A percentile compares a stretch with the other conserved stretches of the same genome.
phyloP scores from a whole-genome alignment of 2,113 vertebrate species.

The Cynoglossus semilaevis region DNA sequence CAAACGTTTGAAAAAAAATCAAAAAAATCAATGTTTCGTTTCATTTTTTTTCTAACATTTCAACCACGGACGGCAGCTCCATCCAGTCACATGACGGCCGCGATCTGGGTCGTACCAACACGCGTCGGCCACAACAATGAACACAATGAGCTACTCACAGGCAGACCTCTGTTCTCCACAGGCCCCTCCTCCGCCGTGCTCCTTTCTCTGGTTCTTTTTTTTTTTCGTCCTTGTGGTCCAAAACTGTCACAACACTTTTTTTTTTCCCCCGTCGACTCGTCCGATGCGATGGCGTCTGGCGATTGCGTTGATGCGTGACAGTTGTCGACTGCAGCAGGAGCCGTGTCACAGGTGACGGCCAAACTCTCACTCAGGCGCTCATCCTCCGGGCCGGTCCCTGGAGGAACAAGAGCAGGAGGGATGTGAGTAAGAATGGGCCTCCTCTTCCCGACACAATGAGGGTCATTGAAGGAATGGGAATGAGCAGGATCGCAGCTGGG shows the following conservation, averaged over 20 bases:
- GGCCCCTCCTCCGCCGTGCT: conserved; percentile 39
- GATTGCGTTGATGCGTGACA: conserved; percentile 13
- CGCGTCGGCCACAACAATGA: too few species aligned
- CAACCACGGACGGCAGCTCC: too few species aligned
- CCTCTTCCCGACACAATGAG: conserved; percentile 65
- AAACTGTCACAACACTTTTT: conserved; percentile 44
- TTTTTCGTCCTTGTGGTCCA: conserved; percentile 19
- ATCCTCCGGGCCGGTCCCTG: conserved; percentile 63
- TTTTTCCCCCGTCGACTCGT: conserved; percentile 22
- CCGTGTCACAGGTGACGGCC: conserved; percentile 46
- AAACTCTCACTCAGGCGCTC: conserved; percentile 53
- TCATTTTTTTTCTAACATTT: too few species aligned
- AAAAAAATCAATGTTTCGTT: too few species aligned
- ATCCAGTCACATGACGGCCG: too few species aligned
- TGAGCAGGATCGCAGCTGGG: conserved; percentile 45
- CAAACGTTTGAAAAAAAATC: too few species aligned
- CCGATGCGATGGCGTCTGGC: conserved; percentile 28
- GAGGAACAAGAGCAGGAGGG: conserved; percentile 68
- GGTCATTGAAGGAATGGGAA: conserved; percentile 55
- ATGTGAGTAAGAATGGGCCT: conserved; percentile 68
- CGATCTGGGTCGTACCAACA: too few species aligned
- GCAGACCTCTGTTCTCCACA: conserved; percentile 29
- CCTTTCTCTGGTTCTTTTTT: conserved; percentile 36
- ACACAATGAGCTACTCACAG: conserved; percentile 63
- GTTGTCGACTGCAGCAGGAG: conserved; percentile 26